Evolutionary conservation across 1,140 invertebrate species (phyloP).

Genomic region (Brachionus rotundiformis): DNA sequence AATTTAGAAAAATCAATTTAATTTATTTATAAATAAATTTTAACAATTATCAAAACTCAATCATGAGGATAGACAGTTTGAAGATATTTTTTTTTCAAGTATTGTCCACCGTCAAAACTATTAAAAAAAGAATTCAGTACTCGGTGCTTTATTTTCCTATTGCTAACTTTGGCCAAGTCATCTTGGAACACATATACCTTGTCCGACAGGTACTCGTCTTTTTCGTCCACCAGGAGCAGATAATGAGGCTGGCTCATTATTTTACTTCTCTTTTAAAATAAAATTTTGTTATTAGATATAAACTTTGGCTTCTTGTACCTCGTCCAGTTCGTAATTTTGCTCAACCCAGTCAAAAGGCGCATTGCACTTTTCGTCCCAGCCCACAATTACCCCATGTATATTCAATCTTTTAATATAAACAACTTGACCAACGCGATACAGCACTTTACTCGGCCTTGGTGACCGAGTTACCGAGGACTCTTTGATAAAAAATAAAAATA

Average conservation of each 20-base stretch:
- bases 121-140: conserved; percentile 26
- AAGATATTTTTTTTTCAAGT: conserved; percentile 40
- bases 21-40: background rate
- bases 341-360: conserved; percentile 59
- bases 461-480: conserved; percentile 61
- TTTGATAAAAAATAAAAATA: conserved; percentile 43
- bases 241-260: conserved; percentile 40
- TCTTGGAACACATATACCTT: conserved; percentile 42
- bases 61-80: conserved; percentile 48
- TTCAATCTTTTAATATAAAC: conserved; percentile 65
- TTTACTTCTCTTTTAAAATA: conserved; percentile 20
- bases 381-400: conserved; percentile 67
- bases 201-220: background rate
- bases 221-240: conserved; percentile 28
- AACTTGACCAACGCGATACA: conserved; percentile 67
- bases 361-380: conserved; percentile 66
- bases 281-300: conserved; percentile 45
- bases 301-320: conserved; percentile 37
- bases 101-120: conserved; percentile 21
- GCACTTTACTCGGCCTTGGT: conserved; percentile 61
- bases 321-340: conserved; percentile 55
- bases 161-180: background rate
- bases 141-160: background rate
- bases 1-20: background rate
- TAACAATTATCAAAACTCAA: background rate